Evolutionary conservation across 1,140 invertebrate species (phyloP), one percentile per base, ranked within the genome.

Genomic region (Limonius californicus): DNA sequence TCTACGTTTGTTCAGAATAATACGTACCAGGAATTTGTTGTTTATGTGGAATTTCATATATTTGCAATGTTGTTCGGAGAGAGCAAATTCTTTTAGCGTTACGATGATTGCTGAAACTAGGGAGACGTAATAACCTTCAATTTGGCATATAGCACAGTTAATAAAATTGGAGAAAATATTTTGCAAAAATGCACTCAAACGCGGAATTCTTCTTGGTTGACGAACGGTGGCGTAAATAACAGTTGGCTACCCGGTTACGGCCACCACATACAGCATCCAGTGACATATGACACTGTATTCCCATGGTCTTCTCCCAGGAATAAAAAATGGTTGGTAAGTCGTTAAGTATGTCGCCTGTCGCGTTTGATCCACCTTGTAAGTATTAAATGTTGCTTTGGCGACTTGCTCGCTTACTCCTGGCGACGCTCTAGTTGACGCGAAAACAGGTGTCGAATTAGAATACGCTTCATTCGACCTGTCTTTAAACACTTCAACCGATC

Each of bases 281-380:
- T 61, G 59, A 61, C 53, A 61, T 61, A 61, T 43, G 59, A 61
- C 54, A 61, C 43, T 55, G 20, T 53, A 61, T 61, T 61, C 59
- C 59, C 59, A 56, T 61, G 32, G 50, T 43, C 53, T 56, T 23
- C 59, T 43, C 20, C 53, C 50, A 55, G n/a, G 15, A n/a, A 18
- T 15, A 45, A 61, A 61, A 61, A 56, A 61, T 56, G 59, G 59
- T 55, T 55, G 53, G 32, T 61, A 61, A 61, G 53, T 61, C 54
- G 59, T 61, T 61, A 53, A 61, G 54, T 50, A 55, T 61, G 59
- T 61, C 53, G 59, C 50, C 35, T 61, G 59, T 61, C 59, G 20
- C 32, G 32, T 61, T 56, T 61, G 23, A 61, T 61, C 54, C 47
- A 56, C 35, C 42, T 56, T 53, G 19, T 53, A 32, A 53, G 53